These are phyloP conservation scores for Deroplatys truncata DNA, from an alignment of 2,888 invertebrate genomes.

Conservation along the genomic window DNA sequence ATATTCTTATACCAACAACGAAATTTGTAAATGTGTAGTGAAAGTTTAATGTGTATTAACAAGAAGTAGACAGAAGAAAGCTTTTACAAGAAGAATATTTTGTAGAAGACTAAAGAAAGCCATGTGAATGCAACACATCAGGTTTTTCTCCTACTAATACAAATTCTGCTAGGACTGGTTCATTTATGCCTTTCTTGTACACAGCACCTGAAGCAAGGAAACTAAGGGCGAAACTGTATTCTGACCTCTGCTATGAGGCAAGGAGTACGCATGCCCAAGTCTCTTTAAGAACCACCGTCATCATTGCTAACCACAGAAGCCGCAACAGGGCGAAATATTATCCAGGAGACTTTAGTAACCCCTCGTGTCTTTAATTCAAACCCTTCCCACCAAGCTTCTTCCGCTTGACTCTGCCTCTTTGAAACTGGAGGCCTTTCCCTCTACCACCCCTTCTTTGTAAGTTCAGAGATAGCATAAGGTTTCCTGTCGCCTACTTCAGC, in stretches of 20 bases:
- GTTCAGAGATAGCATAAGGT: neutral
- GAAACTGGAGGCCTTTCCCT: neutral
- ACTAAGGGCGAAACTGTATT: neutral
- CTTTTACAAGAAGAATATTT: too few relatives aligned
- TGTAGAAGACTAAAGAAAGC: too few relatives aligned
- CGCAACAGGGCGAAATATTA: neutral
- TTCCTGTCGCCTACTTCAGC: neutral
- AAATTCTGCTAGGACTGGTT: too few relatives aligned
- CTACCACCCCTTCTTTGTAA: neutral
- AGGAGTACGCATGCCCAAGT: neutral
- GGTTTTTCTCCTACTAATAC: too few relatives aligned
- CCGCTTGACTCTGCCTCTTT: neutral
- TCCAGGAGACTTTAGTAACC: neutral
- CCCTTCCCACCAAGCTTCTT: neutral
- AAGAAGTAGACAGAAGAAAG: too few relatives aligned
- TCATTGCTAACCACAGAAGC: neutral
- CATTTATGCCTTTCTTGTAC: too few relatives aligned
- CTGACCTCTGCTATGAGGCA: neutral
- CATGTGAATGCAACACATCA: too few relatives aligned
- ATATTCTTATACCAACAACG: too few relatives aligned
- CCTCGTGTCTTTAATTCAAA: neutral
- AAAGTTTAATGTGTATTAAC: too few relatives aligned
- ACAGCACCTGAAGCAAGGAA: neutral
- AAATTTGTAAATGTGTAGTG: too few relatives aligned
- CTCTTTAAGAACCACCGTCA: neutral